Evolutionary conservation across 2,797 vertebrate genomes (phyloP).

Genomic region (Phoeniculus purpureus): DNA sequence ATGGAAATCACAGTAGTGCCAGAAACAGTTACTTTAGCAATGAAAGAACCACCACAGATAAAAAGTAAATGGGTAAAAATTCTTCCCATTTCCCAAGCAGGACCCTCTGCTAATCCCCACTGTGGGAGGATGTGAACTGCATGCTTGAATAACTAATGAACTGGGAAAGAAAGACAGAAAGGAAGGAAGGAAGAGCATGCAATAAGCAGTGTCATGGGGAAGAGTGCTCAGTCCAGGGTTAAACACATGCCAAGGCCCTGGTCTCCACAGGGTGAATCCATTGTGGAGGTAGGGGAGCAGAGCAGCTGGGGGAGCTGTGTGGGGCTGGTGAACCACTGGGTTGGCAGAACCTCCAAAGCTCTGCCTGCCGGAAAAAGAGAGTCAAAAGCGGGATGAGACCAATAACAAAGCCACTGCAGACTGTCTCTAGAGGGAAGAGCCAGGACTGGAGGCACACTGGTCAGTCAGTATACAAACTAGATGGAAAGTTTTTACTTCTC

Average conservation of each 20-base stretch:
- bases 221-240: not conserved
- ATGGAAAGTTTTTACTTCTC: not conserved
- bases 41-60: conserved; percentile 52
- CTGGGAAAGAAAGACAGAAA: not conserved
- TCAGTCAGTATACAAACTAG: not conserved
- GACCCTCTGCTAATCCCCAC: conserved; percentile 30
- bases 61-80: conserved; percentile 17
- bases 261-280: not conserved
- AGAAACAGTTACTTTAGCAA: conserved; percentile 42
- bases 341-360: not conserved
- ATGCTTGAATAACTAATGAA: conserved; percentile 42
- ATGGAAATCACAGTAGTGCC: conserved; percentile 24
- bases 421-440: not conserved
- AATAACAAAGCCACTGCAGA: not conserved
- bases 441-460: not conserved
- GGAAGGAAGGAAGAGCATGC: not conserved
- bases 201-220: conserved; percentile 15
- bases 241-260: conserved; percentile 11
- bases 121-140: conserved; percentile 54
- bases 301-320: not conserved
- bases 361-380: not conserved
- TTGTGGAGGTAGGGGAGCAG: not conserved
- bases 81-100: conserved; percentile 5
- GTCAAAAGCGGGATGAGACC: not conserved
- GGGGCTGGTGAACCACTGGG: not conserved